Evolutionary conservation across 2,888 invertebrate species (phyloP).

Genomic region (Drosophila macrospina): DNA sequence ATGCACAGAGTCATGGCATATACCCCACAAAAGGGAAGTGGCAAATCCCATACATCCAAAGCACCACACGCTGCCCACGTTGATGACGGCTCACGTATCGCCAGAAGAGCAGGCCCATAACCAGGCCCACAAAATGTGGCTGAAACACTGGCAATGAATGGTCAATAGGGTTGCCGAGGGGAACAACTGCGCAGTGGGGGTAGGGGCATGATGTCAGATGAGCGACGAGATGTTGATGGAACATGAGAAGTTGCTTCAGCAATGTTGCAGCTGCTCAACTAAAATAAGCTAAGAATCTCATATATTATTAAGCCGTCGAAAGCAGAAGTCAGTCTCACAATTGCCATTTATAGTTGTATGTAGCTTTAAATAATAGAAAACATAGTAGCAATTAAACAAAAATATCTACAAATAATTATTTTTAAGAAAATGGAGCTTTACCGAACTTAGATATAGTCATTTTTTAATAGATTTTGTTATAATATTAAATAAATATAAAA

Average conservation of each 20-base stretch:
- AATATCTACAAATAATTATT: too few species aligned
- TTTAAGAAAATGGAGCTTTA: too few species aligned
- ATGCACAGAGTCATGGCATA: conserved; percentile 5
- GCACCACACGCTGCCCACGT: conserved; percentile 54
- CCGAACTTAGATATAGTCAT: too few species aligned
- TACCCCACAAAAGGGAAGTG: conserved; percentile 36
- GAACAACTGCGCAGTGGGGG: background rate
- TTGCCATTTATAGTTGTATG: background rate
- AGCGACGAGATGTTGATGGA: conserved; percentile 27
- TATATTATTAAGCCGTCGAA: conserved; percentile 11
- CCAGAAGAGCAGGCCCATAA: conserved; percentile 21
- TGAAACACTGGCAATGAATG: conserved; percentile 7
- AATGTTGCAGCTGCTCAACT: conserved; percentile 36
- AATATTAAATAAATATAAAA: too few species aligned
- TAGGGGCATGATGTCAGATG: conserved; percentile 2
- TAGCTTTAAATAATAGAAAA: background rate
- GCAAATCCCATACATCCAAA: conserved; percentile 19
- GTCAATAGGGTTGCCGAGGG: background rate
- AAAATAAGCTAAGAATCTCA: conserved; percentile 4
- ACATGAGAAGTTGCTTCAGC: conserved; percentile 18
- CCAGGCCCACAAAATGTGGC: conserved; percentile 24
- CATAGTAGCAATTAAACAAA: background rate
- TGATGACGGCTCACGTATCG: conserved; percentile 64
- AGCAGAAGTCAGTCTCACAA: conserved; percentile 7
- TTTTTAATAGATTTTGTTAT: too few species aligned